Conservation (phyloP, 2,113 vertebrate species). For the Spea multiplicata region DNA sequence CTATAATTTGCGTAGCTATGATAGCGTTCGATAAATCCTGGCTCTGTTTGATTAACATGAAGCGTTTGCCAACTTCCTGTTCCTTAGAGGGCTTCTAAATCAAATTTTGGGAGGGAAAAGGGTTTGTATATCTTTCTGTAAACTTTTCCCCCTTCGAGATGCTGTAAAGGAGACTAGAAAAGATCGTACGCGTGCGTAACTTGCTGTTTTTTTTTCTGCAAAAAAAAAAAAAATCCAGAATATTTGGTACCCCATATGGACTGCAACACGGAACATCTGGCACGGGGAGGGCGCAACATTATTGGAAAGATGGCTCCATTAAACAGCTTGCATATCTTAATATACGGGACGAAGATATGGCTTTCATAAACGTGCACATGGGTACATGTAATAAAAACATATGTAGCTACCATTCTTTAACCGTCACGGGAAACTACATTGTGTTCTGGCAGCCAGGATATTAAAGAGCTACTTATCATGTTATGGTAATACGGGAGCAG, state of each 20-base stretch:
- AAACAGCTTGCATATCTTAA: slow-evolving; percentile 19
- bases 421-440: too few species aligned
- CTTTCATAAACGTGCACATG: slow-evolving; percentile 39
- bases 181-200: background rate
- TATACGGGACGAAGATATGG: slow-evolving; percentile 20
- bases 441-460: too few species aligned
- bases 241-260: slow-evolving; percentile 21
- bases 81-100: slow-evolving; percentile 7
- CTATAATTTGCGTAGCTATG: background rate
- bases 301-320: background rate
- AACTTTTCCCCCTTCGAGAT: slow-evolving; percentile 5
- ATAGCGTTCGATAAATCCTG: background rate
- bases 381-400: slow-evolving; percentile 14
- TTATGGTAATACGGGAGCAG: too few species aligned
- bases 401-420: slow-evolving; percentile 15
- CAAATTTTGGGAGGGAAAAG: background rate
- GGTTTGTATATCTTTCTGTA: background rate
- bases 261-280: slow-evolving; percentile 29
- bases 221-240: slow-evolving; percentile 4
- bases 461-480: too few species aligned
- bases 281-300: slow-evolving; percentile 4
- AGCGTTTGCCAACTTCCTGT: background rate
- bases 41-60: background rate
- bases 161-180: background rate
- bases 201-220: background rate